Percentiles rank a stretch among this genome's conserved stretches.
These are phyloP conservation scores for Bruchidius siliquastri DNA, from an alignment of 2,888 invertebrate genomes.

Conservation along the genomic window DNA sequence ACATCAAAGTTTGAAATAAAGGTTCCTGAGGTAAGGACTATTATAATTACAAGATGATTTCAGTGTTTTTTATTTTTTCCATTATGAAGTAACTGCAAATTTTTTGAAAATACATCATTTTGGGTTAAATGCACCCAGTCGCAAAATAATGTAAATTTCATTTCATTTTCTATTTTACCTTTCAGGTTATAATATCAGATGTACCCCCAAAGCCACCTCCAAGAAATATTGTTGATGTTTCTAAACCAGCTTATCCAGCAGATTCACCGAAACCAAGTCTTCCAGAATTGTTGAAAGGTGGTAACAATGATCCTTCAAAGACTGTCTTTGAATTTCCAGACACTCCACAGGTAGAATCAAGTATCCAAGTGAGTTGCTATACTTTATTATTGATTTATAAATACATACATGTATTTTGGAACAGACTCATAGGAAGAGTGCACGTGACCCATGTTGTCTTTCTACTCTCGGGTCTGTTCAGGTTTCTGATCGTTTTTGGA, in stretches of 20 bases:
- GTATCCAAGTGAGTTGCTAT: background rate
- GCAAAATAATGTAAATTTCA: background rate
- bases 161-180: background rate
- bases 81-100: too few species aligned
- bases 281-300: constrained; percentile 17
- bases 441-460: too few species aligned
- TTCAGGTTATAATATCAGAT: constrained; percentile 17
- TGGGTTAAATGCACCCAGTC: too few species aligned
- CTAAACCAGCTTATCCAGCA: constrained; percentile 37
- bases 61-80: too few species aligned
- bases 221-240: constrained; percentile 30
- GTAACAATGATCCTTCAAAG: constrained; percentile 15
- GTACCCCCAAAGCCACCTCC: constrained; percentile 46
- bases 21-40: background rate
- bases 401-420: too few species aligned
- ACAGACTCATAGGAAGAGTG: too few species aligned
- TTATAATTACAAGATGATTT: background rate
- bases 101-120: too few species aligned
- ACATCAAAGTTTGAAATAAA: background rate
- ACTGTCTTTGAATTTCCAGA: constrained; percentile 31
- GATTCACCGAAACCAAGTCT: constrained; percentile 38
- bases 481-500: too few species aligned
- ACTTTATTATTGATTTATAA: too few species aligned
- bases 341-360: background rate
- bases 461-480: too few species aligned